Evolutionary conservation across 2,888 invertebrate species (phyloP), one percentile per base, ranked within the genome.

Genomic region (Drosophila pullipes): DNA sequence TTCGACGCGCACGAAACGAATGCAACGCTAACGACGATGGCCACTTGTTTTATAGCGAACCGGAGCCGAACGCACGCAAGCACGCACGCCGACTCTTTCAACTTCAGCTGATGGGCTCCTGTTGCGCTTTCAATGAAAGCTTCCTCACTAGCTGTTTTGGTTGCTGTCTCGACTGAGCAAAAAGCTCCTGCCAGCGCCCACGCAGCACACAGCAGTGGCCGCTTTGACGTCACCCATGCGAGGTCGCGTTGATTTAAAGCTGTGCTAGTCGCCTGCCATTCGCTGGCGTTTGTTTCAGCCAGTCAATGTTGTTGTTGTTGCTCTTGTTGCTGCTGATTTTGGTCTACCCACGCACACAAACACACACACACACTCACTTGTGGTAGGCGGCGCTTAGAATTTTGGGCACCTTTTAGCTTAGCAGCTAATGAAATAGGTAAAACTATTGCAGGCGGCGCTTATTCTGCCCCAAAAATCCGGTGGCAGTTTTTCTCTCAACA

Each of bases 1-100:
- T 68, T 83, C 74, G 82, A 91, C 85, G 87, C 90, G 90, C 80
- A 82, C 78, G 85, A 82, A 84, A 81, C 85, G 85, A 87, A 87
- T 87, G 91, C 76, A 81, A 58, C 59, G 67, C 9, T 22, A 22
- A 58, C 64, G 49, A 74, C 72, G 57, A 47, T 49, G 65, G 69
- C 90, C 69, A 84, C 82, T 75, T 63, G 74, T 89, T 87, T 87
- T 87, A 87, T 87, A 87, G 74, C 74, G 75, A 74, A 58, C 62
- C 63, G 54, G 44, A 71, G 62, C 87, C 82, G 78, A 81, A 77
- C 47, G 41, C 18, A 37, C 50, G 41, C 16, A 35, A 37, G 57
- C 39, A 65, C 50, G 59, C 41, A 65, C 47, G 60, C 55, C 57
- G 30, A 54, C 39, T 39, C 60, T 68, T 87, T 89, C 74, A 89